phyloP scores from a whole-genome alignment of 2,888 invertebrate species.

The Balanococcus diminutus region DNA sequence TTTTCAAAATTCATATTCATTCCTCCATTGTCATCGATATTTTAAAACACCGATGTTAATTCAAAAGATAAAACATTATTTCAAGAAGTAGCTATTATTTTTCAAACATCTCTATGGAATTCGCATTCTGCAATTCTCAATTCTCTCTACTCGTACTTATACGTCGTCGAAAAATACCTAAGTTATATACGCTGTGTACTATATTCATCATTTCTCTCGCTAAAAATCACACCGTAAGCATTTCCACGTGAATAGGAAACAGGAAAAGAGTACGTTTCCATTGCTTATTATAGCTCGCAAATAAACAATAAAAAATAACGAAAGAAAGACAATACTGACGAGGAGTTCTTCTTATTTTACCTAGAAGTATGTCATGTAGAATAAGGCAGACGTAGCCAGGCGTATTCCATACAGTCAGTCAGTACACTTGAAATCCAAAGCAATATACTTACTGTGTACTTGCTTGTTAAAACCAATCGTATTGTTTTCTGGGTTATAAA shows the following conservation, averaged over 20 bases:
- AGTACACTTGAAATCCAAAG: not conserved
- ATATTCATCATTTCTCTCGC: not conserved
- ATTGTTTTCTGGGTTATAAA: slow-evolving; percentile 85
- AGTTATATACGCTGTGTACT: not conserved
- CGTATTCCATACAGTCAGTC: not conserved
- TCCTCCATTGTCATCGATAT: not conserved
- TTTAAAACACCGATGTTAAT: slow-evolving; percentile 7
- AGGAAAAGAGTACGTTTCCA: not conserved
- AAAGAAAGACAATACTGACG: not conserved
- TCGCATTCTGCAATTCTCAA: not conserved
- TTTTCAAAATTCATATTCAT: not conserved
- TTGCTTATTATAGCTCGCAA: not conserved
- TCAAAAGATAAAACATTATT: not conserved
- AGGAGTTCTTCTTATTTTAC: not conserved
- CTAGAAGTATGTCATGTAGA: no score
- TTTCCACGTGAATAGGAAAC: not conserved
- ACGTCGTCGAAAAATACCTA: not conserved
- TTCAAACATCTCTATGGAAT: not conserved
- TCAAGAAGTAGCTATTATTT: not conserved
- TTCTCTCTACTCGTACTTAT: not conserved
- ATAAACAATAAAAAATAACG: not conserved
- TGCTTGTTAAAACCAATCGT: slow-evolving; percentile 58
- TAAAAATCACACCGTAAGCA: not conserved
- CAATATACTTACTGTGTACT: slow-evolving; percentile 4
- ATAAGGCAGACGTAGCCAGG: not conserved